Base-by-base conservation (phyloP, 2,888 invertebrate species). In the Nomada hirtipes region DNA sequence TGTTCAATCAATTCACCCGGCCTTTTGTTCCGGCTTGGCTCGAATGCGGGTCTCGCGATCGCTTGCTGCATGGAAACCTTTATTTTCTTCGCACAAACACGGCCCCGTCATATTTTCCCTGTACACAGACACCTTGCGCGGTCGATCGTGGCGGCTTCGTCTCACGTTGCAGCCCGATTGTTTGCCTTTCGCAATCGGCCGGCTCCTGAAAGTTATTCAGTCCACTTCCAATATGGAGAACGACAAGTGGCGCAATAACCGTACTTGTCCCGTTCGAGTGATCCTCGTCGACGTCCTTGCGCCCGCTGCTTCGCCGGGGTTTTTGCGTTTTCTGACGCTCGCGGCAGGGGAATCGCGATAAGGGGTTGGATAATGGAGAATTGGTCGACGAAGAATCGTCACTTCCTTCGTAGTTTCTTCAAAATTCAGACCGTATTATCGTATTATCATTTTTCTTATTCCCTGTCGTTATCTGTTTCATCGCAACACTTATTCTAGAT, bases 161-260 rank as follows among this genome's bases (percentile, higher is more conserved):
- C 64, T 61, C 74, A 65, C 59, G 52, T 57, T 50, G 29, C 64
- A 82, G 85, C 84, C 72, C 90, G 89, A 92, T 92, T 91, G 92
- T 92, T 91, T 90, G 90, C 85, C 89, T 93, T 93, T 93, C 90
- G 91, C 92, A 91, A 92, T 83, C 81, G 73, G 60, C 59, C 83
- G 78, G 84, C 90, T 90, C 87, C 87, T 87, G 91, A 88, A 90
- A 91, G 90, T 88, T 88, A 90, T 90, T 89, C 89, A 88, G 88
- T 88, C 81, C 82, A 82, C 87, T 88, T 88, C 88, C 86, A 86
- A 89, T 90, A 89, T 84, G 86, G 87, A 85, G 86, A 89, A 86
- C 80, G 77, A 65, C 55, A 67, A 83, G 76, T 90, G 89, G 82
- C 85, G 90, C 87, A 90, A 90, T 85, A 50, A 79, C 83, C 85